Evolutionary conservation across 2,888 invertebrate genomes (phyloP), one percentile per base, ranked within the genome.

Genomic region (Morpho deidamia): DNA sequence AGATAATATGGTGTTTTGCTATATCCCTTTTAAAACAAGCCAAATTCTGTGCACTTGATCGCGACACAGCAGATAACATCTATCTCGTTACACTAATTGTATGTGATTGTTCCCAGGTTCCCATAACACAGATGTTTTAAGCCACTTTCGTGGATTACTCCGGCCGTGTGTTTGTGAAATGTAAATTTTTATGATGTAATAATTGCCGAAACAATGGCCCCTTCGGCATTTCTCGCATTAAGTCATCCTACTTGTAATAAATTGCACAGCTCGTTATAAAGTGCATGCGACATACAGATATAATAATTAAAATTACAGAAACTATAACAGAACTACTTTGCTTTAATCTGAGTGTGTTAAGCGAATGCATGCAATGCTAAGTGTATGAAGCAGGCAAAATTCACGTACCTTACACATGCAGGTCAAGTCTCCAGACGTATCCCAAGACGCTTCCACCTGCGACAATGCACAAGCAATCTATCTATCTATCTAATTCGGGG

Each of bases 181-280:
- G 37, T 56, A 44, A 50, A 52, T 47, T 44, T 59, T 67, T 58
- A 63, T 55, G 59, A 60, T 45, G 57, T 55, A 57, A 57, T 53
- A 53, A 57, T 56, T 55, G 44, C 45, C 47, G 51, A 56, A 59
- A 60, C 56, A 59, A 60, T 60, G 52, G 49, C 41, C 42, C 23
- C 35, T 48, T 35, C 7, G 43, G 50, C 44, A 48, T 52, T 52
- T 55, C 51, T 41, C 55, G 55, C 38, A 37, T 56, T 59, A 53
- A 56, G 50, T 58, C 58, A 58, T 58, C 38, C 9, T 38, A 35
- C 33, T 50, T 41, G 52, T 53, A 49, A 43, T 41, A 34, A 10
- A 4, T 32, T 44, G 35, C 46, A 11, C 10, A 7, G 23, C 50
- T 44, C 45, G 39, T 55, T 55, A 50, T 33, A 48, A 46, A 40